Evolutionary conservation across 2,888 invertebrate genomes (phyloP).

Genomic region (Pedicia rivosa): DNA sequence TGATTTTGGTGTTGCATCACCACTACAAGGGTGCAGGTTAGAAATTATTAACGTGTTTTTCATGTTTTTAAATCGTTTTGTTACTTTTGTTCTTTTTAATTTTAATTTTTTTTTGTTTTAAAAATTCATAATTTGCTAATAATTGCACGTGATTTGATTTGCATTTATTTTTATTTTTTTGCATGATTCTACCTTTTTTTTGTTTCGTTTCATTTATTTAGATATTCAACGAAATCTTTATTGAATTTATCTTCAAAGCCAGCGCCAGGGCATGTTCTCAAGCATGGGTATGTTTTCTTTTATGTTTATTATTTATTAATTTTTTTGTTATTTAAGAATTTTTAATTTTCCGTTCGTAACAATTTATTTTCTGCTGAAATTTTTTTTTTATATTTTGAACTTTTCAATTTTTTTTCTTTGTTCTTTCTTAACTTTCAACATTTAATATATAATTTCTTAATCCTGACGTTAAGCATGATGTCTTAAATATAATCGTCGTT

Average conservation of each 20-base stretch:
- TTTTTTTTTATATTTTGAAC: no score
- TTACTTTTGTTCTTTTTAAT: conserved; percentile 7
- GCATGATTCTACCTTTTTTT: conserved; percentile 16
- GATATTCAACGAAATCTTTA: conserved; percentile 56
- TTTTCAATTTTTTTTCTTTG: no score
- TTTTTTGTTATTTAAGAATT: conserved; percentile 3
- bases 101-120: conserved; percentile 7
- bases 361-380: no score
- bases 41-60: no score
- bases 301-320: conserved; percentile 14
- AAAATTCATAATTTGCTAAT: neutral
- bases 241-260: conserved; percentile 50
- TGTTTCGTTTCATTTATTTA: conserved; percentile 31
- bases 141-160: neutral
- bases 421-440: no score
- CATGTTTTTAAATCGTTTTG: conserved; percentile 10
- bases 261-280: conserved; percentile 43
- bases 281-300: conserved; percentile 48
- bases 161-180: conserved; percentile 32
- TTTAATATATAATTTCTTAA: no score
- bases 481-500: no score
- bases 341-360: neutral
- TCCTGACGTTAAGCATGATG: no score
- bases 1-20: conserved; percentile 44
- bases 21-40: conserved; percentile 34